Evolutionary conservation across 2,888 invertebrate genomes (phyloP), one percentile per base, ranked within the genome.

Genomic region (Temnothorax rugatulus): DNA sequence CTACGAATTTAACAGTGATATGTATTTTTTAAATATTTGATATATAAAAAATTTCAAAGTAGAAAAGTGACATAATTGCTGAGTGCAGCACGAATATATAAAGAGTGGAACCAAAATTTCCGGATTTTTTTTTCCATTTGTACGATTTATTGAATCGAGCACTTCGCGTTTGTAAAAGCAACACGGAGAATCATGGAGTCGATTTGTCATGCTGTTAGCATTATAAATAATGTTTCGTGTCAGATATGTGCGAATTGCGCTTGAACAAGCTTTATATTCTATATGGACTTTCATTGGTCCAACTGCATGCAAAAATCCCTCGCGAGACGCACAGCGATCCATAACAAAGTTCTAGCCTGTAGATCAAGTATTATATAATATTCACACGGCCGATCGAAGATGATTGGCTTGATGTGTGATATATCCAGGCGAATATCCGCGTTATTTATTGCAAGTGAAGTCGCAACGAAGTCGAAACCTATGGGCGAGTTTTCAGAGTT

Each of bases 291-390:
- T 41, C 44, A 77, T 44, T 69, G 54, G 41, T 69, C 69, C 69
- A 77, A n/a, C 44, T 77, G 77, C 7, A 57, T 77, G 77, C 7
- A 57, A 77, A 77, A 69, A 57, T 54, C 29, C 4, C 29, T 44
- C 57, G 44, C 29, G n/a, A 69, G 54, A 57, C 57, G 57, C 57
- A 69, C 54, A 77, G 44, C 34, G 69, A 44, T 77, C 69, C 54
- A 44, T 77, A 77, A 77, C 77, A 77, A 77, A 77, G 69, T 69
- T 69, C 77, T 77, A 77, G 41, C 8, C 44, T 54, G 25, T 68
- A 54, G 69, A 68, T 77, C 54, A 68, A 69, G 69, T 68, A 57
- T 5, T 34, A 29, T 34, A 29, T 34, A 34, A n/a, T 77, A 77
- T 69, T 69, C 69, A 77, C 77, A 77, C 41, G 29, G 44, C 77